Evolutionary conservation across 2,888 invertebrate species (phyloP).

Genomic region (Azorinus chamasolen): DNA sequence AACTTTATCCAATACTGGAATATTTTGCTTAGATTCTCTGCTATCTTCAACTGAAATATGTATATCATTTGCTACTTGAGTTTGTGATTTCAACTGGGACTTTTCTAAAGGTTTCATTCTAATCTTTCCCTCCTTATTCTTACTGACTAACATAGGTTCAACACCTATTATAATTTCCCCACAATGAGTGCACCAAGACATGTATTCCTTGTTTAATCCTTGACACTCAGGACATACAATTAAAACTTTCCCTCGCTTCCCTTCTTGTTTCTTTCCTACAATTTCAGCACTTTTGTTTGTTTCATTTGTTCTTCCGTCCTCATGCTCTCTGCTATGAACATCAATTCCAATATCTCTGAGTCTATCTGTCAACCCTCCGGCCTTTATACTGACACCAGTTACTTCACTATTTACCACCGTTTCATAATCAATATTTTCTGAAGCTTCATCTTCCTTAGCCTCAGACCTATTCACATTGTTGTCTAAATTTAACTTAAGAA

Average conservation of each 20-base stretch:
- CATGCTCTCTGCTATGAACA: constrained; percentile 49
- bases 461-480: not conserved
- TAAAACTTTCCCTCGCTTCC: constrained; percentile 61
- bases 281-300: not conserved
- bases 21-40: not conserved
- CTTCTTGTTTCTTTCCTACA: constrained; percentile 11
- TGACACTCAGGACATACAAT: constrained; percentile 80
- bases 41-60: not conserved
- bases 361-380: constrained; percentile 78
- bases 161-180: constrained; percentile 81
- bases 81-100: constrained; percentile 6
- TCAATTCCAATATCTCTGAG: constrained; percentile 77
- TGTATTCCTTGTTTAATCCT: constrained; percentile 78
- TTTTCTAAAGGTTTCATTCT: constrained; percentile 43
- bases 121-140: constrained; percentile 61
- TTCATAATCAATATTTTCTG: constrained; percentile 37
- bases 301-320: not conserved
- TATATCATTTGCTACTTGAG: too few relatives aligned
- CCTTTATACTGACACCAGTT: constrained; percentile 70
- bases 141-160: constrained; percentile 71
- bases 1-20: too few relatives aligned
- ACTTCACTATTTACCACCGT: constrained; percentile 66
- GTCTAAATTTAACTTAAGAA: not conserved
- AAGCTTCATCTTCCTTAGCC: constrained; percentile 10
- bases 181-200: constrained; percentile 82